phyloP scores from a whole-genome alignment of 2,113 vertebrate genomes.

The Phrynocephalus versicolor region DNA sequence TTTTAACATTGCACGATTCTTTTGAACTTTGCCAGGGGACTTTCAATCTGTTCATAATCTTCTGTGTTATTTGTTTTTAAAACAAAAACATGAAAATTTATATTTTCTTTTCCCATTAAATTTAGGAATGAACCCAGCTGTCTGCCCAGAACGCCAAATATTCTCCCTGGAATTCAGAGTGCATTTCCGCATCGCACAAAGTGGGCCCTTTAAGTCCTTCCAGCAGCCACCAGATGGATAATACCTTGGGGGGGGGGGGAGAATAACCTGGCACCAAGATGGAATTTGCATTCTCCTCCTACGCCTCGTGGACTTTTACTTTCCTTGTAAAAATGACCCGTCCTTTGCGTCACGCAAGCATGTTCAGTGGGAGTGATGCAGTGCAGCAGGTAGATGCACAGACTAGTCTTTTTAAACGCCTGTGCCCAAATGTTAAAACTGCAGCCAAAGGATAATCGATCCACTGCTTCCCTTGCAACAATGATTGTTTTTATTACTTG shows the following conservation, averaged over 20 bases:
- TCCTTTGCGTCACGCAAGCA: not conserved
- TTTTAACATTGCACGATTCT: too few relatives aligned
- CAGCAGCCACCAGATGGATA: not conserved
- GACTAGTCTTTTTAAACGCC: not conserved
- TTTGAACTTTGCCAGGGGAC: not conserved
- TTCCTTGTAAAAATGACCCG: not conserved
- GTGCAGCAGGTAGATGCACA: not conserved
- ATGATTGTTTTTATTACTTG: not conserved
- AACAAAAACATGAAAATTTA: not conserved
- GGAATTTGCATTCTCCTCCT: too few relatives aligned
- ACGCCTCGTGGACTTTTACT: not conserved
- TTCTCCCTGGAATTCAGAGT: not conserved
- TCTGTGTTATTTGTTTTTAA: not conserved
- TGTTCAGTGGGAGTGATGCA: not conserved
- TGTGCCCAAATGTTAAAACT: not conserved
- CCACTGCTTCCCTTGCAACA: not conserved
- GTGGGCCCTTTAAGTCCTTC: not conserved
- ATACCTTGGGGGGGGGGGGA: too few relatives aligned
- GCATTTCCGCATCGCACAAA: not conserved
- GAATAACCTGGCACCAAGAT: not conserved
- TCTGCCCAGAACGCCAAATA: not conserved
- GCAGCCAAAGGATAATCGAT: not conserved
- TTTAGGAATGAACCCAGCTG: not conserved
- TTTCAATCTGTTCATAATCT: not conserved
- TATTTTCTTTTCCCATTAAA: not conserved